A percentile compares a stretch with the other conserved stretches of the same genome.
These are phyloP conservation scores for Scortum barcoo DNA, from an alignment of 2,113 vertebrate genomes.

Conservation along the genomic window DNA sequence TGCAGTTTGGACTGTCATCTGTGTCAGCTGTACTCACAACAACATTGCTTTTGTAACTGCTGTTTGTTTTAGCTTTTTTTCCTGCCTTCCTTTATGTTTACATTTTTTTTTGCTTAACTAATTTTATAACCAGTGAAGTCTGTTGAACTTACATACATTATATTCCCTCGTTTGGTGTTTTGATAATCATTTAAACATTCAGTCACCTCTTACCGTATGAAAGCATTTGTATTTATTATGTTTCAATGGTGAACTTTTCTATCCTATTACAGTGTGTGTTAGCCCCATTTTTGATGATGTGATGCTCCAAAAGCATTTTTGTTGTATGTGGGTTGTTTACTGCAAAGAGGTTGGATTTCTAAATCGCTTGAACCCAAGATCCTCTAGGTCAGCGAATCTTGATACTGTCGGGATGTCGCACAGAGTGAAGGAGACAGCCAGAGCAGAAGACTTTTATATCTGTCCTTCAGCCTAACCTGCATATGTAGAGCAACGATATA, in stretches of 20 bases:
- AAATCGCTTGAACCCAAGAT: conserved; percentile 36
- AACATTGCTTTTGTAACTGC: not conserved
- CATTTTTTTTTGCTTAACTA: conserved; percentile 8
- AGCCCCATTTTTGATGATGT: not conserved
- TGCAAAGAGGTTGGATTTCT: conserved; percentile 45
- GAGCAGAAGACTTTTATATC: conserved; percentile 17
- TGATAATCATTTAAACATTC: not conserved
- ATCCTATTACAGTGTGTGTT: not conserved
- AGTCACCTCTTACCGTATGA: not conserved
- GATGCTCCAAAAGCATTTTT: conserved; percentile 29
- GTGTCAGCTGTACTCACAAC: not conserved
- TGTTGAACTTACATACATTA: too few relatives aligned
- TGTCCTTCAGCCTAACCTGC: not conserved
- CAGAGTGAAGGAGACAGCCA: not conserved
- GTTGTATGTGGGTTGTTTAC: conserved; percentile 54
- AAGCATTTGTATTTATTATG: too few relatives aligned
- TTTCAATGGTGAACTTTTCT: too few relatives aligned
- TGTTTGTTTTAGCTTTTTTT: not conserved
- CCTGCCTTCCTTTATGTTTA: not conserved
- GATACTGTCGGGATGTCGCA: conserved; percentile 33
- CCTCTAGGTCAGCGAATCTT: conserved; percentile 58
- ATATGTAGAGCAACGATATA: too few relatives aligned
- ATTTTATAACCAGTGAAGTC: conserved; percentile 2
- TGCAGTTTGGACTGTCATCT: conserved; percentile 1
- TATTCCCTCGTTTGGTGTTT: too few relatives aligned